These are phyloP conservation scores for Pterocles orientalis DNA, from an alignment of 2,113 vertebrate species.

Conservation along the genomic window DNA sequence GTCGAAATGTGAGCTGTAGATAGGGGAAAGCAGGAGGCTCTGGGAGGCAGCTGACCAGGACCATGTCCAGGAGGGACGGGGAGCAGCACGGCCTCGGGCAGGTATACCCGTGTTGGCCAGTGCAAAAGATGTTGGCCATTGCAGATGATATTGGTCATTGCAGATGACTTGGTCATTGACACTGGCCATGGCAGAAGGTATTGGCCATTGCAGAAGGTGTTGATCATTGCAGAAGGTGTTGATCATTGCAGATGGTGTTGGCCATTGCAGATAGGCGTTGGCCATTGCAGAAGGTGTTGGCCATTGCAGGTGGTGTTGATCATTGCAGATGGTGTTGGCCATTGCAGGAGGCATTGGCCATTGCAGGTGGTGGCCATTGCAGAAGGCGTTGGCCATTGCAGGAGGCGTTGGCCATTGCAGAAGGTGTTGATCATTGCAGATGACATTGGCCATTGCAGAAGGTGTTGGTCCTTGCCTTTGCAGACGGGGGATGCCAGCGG, in stretches of 20 bases:
- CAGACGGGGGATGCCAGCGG: fast-evolving
- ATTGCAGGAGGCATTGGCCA: too few species aligned
- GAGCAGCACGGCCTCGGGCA: fast-evolving
- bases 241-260: not conserved
- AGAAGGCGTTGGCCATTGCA: too few species aligned
- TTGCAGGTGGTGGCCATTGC: too few species aligned
- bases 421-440: not conserved
- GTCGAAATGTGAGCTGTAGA: not conserved
- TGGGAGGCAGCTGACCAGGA: not conserved
- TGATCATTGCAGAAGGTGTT: fast-evolving
- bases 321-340: too few species aligned
- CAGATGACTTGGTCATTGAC: not conserved
- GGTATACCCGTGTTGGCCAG: fast-evolving
- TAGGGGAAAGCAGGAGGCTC: not conserved
- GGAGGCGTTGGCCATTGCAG: too few species aligned
- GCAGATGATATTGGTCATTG: not conserved
- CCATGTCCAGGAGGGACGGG: fast-evolving
- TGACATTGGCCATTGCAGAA: too few species aligned
- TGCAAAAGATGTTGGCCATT: too few species aligned
- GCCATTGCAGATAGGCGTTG: too few species aligned
- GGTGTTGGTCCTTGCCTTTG: not conserved
- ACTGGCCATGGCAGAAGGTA: not conserved
- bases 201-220: not conserved
- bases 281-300: too few species aligned
- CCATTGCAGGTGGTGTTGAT: too few species aligned